Base-by-base conservation (phyloP, 1,140 invertebrate genomes). In the Papilio aristodemus region DNA sequence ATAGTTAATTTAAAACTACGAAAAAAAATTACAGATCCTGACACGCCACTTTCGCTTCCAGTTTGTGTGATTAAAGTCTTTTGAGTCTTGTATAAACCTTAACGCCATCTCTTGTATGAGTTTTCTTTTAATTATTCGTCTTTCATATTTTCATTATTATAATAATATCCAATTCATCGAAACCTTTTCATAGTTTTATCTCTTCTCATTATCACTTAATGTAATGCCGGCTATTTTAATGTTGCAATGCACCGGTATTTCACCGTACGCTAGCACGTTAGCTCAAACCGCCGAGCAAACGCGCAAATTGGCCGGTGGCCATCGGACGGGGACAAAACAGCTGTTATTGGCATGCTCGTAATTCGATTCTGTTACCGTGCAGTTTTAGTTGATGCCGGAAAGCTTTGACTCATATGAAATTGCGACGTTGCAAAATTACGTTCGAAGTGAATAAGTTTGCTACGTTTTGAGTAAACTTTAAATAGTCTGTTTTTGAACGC, bases 271-370 rank as follows among this genome's bases (percentile, higher is more conserved):
- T 19, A 43, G 38, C 38, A 62, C 59, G 59, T 62, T 62, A 62
- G 17, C 37, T 43, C 13, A 64, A 64, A 64, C 62, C 62, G 39
- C 62, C 27, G 62, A 43, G 62, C 62, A 36, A 64, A 64, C 62
- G 62, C 62, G 62, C 62, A 64, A 64, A 64, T 64, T 64, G 62
- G 62, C 62, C 27, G 13, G 38, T 64, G 62, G 62, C 62, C 62
- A 64, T 64, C 62, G 62, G 11, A 37, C 62, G 62, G 62, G 39
- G 39, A 64, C 39, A 64, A 64, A 64, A 64, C 62, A 64, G 62
- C 62, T 64, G 62, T 64, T 64, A 64, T 64, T 64, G 62, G 62
- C 62, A 64, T 64, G 62, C 38, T 64, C 62, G 62, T 64, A 64
- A 64, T 64, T 64, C 62, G 62, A 64, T 64, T 64, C 62, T 64